A percentile compares a stretch with the other conserved stretches of the same genome.
These are phyloP conservation scores for Allygus modestus DNA, from an alignment of 2,888 invertebrate species.

Conservation along the genomic window DNA sequence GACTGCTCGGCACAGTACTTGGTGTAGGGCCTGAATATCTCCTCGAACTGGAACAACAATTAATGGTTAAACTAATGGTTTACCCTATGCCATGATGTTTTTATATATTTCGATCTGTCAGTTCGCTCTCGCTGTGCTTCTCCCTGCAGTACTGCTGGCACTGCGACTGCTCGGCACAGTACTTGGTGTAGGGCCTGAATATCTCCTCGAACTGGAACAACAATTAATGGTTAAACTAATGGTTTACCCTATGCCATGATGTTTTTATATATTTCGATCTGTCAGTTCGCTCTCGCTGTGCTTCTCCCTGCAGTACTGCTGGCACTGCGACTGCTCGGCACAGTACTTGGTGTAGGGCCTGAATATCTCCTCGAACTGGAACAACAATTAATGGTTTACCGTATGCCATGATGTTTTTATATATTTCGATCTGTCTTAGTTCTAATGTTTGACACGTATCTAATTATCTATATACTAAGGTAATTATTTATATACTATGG, in stretches of 20 bases:
- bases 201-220: slow-evolving; percentile 81
- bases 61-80: too few relatives aligned
- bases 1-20: slow-evolving; percentile 93
- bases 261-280: too few relatives aligned
- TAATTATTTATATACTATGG: too few relatives aligned
- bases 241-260: too few relatives aligned
- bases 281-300: too few relatives aligned
- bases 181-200: slow-evolving; percentile 92
- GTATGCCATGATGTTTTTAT: too few relatives aligned
- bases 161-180: slow-evolving; percentile 90
- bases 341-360: slow-evolving; percentile 94
- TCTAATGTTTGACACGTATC: too few relatives aligned
- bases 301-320: slow-evolving; percentile 90
- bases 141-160: slow-evolving; percentile 93
- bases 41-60: slow-evolving; percentile 79
- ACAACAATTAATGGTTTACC: slow-evolving; percentile 53
- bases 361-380: slow-evolving; percentile 85
- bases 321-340: slow-evolving; percentile 89
- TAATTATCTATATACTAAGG: too few relatives aligned
- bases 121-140: slow-evolving; percentile 84
- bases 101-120: slow-evolving; percentile 87
- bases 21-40: slow-evolving; percentile 91
- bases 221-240: too few relatives aligned
- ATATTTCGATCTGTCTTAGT: too few relatives aligned
- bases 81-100: too few relatives aligned